These are phyloP conservation scores for Drosophila fulvimacula DNA, from an alignment of 2,888 invertebrate species.

Conservation along the genomic window DNA sequence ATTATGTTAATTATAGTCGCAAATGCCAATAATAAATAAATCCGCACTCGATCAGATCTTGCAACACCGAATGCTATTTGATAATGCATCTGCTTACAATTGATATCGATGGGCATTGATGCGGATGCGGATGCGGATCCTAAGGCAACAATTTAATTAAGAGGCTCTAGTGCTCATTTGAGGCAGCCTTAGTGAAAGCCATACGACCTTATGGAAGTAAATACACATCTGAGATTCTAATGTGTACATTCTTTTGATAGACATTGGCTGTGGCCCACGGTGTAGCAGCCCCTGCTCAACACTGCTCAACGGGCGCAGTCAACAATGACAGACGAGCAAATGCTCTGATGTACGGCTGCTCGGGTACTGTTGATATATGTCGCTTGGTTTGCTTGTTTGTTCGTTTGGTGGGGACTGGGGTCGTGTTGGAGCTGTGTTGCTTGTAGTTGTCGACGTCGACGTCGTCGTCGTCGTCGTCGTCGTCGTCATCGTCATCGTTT, in stretches of 20 bases:
- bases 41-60: too few species aligned
- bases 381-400: constrained; percentile 74
- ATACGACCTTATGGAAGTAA: background rate
- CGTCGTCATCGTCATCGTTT: constrained; percentile 77
- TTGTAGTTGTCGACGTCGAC: too few species aligned
- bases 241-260: background rate
- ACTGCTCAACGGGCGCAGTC: constrained; percentile 71
- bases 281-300: constrained; percentile 25
- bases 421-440: constrained; percentile 45
- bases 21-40: too few species aligned
- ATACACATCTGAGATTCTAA: background rate
- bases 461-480: constrained; percentile 75
- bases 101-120: too few species aligned
- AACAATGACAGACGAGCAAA: constrained; percentile 82
- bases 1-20: too few species aligned
- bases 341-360: constrained; percentile 73
- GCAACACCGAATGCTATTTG: too few species aligned
- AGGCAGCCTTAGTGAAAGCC: background rate
- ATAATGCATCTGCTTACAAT: too few species aligned
- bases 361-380: constrained; percentile 76
- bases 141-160: too few species aligned
- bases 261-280: constrained; percentile 35
- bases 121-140: too few species aligned
- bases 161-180: too few species aligned
- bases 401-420: constrained; percentile 33